Percentiles rank a stretch among this genome's conserved stretches.
Conservation (phyloP, 2,797 vertebrate genomes). For the Natrix natrix region DNA sequence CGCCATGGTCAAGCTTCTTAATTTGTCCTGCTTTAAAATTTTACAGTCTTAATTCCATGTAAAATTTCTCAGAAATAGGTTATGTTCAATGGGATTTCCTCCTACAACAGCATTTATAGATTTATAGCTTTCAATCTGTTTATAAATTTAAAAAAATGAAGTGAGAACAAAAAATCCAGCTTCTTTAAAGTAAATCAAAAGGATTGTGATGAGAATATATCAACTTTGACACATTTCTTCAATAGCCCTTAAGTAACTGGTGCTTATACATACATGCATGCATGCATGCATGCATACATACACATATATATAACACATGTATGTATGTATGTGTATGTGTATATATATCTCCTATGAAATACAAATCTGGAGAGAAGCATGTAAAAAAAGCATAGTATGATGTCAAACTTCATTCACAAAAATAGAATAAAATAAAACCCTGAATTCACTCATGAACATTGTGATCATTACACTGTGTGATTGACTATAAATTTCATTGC, state of each 20-base stretch:
- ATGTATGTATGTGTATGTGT: no score
- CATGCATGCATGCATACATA: no score
- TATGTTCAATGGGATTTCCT: neutral
- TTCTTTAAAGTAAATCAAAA: slow-evolving; percentile 12
- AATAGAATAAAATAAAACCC: neutral
- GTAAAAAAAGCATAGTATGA: slow-evolving; percentile 58
- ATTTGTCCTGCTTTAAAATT: slow-evolving; percentile 18
- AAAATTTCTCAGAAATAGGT: neutral
- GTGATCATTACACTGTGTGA: slow-evolving; percentile 70
- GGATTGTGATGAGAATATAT: slow-evolving; percentile 29
- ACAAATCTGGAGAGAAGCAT: slow-evolving; percentile 38
- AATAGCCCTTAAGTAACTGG: slow-evolving; percentile 37
- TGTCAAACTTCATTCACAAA: slow-evolving; percentile 44
- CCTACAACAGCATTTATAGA: neutral
- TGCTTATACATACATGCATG: slow-evolving; percentile 13
- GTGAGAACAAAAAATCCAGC: slow-evolving; percentile 29
- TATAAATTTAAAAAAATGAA: neutral
- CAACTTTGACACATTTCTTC: slow-evolving; percentile 38
- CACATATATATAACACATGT: no score
- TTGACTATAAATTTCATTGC: slow-evolving; percentile 64
- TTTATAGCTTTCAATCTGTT: neutral
- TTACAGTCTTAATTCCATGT: neutral
- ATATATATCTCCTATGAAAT: slow-evolving; percentile 31
- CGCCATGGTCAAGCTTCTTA: neutral
- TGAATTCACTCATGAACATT: slow-evolving; percentile 65